Percentiles rank a stretch among this genome's conserved stretches.
These are phyloP conservation scores for Cybosia mesomella DNA, from an alignment of 2,888 invertebrate genomes.

Conservation along the genomic window DNA sequence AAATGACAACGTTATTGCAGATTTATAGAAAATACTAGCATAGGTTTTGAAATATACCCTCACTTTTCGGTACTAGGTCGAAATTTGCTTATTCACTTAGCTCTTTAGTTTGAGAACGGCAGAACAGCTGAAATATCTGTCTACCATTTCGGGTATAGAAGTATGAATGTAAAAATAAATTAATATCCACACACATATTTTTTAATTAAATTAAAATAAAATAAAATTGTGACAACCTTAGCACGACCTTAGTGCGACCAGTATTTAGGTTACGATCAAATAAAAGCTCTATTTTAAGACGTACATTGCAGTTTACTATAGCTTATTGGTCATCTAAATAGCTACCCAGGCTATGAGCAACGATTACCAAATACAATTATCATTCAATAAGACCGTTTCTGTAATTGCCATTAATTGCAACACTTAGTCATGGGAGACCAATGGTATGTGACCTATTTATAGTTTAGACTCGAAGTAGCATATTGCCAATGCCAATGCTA, in stretches of 20 bases:
- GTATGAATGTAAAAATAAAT: no score
- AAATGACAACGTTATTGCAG: no score
- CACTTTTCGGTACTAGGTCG: no score
- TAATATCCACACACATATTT: no score
- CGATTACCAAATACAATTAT: slow-evolving; percentile 52
- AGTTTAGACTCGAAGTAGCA: slow-evolving; percentile 6
- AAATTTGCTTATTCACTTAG: no score
- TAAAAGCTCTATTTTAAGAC: slow-evolving; percentile 31
- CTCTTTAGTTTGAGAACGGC: no score
- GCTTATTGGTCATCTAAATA: slow-evolving; percentile 39
- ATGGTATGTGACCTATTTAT: slow-evolving; percentile 33
- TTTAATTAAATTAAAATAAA: background rate
- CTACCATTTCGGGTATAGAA: no score
- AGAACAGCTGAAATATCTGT: no score
- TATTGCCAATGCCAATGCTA: background rate
- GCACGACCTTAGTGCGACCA: background rate
- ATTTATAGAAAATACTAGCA: no score
- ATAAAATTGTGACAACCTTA: background rate
- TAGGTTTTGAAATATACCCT: no score
- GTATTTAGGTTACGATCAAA: slow-evolving; percentile 12
- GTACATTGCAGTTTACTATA: slow-evolving; percentile 30
- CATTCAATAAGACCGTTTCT: slow-evolving; percentile 44
- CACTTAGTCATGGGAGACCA: slow-evolving; percentile 37
- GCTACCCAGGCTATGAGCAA: slow-evolving; percentile 38
- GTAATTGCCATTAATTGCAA: slow-evolving; percentile 50